A percentile compares a stretch with the other conserved stretches of the same genome.
Evolutionary conservation across 1,140 invertebrate genomes (phyloP).

Genomic region (Bombus vancouverensis): DNA sequence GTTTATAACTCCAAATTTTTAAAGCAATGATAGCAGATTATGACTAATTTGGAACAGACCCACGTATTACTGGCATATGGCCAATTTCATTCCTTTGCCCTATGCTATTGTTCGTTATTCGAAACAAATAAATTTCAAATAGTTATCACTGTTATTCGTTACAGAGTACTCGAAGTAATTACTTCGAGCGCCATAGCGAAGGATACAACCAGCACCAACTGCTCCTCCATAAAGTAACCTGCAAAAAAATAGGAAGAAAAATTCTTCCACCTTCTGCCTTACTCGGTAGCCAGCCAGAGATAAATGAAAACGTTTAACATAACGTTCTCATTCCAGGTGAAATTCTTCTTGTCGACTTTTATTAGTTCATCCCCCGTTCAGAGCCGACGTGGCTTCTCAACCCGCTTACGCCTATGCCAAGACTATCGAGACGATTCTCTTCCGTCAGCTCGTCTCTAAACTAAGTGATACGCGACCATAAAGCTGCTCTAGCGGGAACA

Average conservation of each 20-base stretch:
- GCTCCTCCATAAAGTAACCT: neutral
- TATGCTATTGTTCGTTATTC: too few relatives aligned
- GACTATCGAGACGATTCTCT: slow-evolving; percentile 24
- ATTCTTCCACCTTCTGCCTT: neutral
- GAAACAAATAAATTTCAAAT: neutral
- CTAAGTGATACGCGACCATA: neutral
- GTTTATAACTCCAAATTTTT: neutral
- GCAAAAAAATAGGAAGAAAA: neutral
- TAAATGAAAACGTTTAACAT: slow-evolving; percentile 34
- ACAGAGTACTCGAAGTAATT: neutral
- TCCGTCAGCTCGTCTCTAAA: slow-evolving; percentile 6
- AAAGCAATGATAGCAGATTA: neutral
- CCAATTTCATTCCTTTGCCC: neutral
- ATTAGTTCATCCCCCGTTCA: neutral
- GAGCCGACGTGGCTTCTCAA: too few relatives aligned
- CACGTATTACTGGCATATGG: neutral
- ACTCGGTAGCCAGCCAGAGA: neutral
- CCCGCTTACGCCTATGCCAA: neutral
- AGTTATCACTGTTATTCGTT: neutral
- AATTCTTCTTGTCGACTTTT: slow-evolving; percentile 13
- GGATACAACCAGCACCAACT: neutral
- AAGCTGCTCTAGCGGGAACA: neutral
- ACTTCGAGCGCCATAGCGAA: neutral
- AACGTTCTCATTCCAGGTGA: neutral
- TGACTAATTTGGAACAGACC: neutral